These are phyloP conservation scores for Octopus sinensis DNA, from an alignment of 1,140 invertebrate species.

Conservation along the genomic window DNA sequence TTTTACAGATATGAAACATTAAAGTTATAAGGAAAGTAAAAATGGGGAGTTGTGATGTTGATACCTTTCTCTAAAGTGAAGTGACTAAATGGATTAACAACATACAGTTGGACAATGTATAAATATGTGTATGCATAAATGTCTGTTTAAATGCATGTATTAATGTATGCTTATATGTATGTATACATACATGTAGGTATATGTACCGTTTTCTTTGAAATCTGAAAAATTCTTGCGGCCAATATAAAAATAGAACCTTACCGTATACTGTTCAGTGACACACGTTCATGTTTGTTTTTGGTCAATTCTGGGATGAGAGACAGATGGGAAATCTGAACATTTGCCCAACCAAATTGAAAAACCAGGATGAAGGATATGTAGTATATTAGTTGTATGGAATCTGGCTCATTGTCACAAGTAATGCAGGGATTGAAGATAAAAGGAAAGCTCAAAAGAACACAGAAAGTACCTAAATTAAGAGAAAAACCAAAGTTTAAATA, in stretches of 20 bases:
- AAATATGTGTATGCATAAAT: no score
- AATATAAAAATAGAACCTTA: conserved; percentile 43
- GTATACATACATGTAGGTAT: no score
- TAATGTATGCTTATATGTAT: no score
- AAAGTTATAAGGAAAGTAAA: no score
- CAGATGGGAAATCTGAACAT: conserved; percentile 90
- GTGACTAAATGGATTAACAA: no score
- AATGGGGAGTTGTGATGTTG: no score
- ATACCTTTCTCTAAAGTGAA: no score
- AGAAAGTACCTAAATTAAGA: conserved; percentile 67
- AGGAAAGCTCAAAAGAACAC: conserved; percentile 78
- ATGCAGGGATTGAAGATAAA: conserved; percentile 86
- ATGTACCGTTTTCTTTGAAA: no score
- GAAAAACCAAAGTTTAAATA: conserved; percentile 3
- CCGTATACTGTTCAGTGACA: conserved; percentile 83
- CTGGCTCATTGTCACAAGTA: conserved; percentile 62
- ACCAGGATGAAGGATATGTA: conserved; percentile 85
- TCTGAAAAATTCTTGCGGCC: no score
- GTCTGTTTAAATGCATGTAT: no score
- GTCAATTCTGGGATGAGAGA: conserved; percentile 82
- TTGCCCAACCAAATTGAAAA: conserved; percentile 96
- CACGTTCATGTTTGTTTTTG: conserved; percentile 72
- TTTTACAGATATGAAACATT: no score
- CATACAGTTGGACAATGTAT: no score
- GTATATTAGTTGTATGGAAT: conserved; percentile 79